phyloP scores from a whole-genome alignment of 2,113 vertebrate species.

The Calidris pugnax region DNA sequence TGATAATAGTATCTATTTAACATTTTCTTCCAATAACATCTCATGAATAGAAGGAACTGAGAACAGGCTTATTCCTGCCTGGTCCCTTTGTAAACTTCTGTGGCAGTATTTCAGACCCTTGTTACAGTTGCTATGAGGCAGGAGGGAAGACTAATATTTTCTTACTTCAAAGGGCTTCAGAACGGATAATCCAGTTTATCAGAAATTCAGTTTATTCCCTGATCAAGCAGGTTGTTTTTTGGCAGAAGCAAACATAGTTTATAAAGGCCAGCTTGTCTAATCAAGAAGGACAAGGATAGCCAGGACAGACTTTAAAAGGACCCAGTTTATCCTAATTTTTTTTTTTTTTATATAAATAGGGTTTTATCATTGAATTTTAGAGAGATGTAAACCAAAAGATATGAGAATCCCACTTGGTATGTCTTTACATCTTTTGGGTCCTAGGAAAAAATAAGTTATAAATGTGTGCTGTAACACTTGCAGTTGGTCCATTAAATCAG shows the following conservation, averaged over 20 bases:
- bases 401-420: background rate
- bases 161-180: slow-evolving; percentile 26
- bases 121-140: background rate
- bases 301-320: background rate
- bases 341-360: background rate
- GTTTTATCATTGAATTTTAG: background rate
- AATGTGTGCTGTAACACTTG: background rate
- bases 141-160: background rate
- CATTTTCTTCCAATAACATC: background rate
- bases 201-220: slow-evolving; percentile 35
- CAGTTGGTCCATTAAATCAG: background rate
- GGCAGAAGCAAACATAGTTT: slow-evolving; percentile 6
- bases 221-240: background rate
- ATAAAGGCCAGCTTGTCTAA: slow-evolving; percentile 5
- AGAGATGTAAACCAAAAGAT: background rate
- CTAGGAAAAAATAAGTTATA: background rate
- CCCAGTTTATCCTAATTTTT: background rate
- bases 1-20: slow-evolving; percentile 36
- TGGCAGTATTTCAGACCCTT: background rate
- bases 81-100: background rate
- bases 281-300: background rate
- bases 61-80: too few species aligned
- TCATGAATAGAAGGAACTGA: background rate
- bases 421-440: background rate
- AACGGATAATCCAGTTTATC: slow-evolving; percentile 41